Percentiles rank a stretch among this genome's conserved stretches.
Evolutionary conservation across 1,140 invertebrate genomes (phyloP).

Genomic region (Drosophila nebulosa): DNA sequence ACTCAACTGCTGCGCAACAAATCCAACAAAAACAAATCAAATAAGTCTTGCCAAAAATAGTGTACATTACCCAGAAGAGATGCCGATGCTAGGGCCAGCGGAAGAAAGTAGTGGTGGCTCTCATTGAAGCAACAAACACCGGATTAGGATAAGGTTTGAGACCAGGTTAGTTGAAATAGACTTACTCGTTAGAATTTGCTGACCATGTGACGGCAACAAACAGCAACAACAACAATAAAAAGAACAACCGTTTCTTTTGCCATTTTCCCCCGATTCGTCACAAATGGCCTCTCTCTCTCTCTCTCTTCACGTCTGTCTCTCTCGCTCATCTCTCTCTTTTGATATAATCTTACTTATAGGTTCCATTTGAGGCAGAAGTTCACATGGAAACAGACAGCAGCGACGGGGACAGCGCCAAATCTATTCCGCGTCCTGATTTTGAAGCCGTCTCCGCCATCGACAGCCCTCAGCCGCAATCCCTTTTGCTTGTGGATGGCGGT

Average conservation of each 20-base stretch:
- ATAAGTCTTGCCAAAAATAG: background rate
- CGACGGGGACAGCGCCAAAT: conserved; percentile 65
- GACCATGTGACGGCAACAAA: background rate
- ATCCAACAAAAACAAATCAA: background rate
- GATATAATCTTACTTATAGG: background rate
- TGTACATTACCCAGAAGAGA: background rate
- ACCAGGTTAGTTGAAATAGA: background rate
- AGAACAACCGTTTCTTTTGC: background rate
- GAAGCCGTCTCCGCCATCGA: conserved; percentile 66
- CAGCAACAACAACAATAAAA: background rate
- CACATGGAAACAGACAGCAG: conserved; percentile 58
- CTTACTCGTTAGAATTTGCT: background rate
- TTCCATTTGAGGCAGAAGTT: conserved; percentile 3
- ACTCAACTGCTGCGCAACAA: background rate
- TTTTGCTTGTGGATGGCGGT: conserved; percentile 4
- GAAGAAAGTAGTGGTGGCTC: background rate
- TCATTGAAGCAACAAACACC: background rate
- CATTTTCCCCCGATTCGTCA: background rate
- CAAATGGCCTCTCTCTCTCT: background rate
- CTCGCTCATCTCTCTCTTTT: background rate
- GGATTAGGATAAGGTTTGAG: background rate
- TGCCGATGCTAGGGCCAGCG: background rate
- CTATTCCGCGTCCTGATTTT: conserved; percentile 69
- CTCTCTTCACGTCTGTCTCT: too few species aligned
- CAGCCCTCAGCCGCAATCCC: conserved; percentile 48